Base-by-base conservation (phyloP, 2,888 invertebrate species). In the Drosophila mercatorum region DNA sequence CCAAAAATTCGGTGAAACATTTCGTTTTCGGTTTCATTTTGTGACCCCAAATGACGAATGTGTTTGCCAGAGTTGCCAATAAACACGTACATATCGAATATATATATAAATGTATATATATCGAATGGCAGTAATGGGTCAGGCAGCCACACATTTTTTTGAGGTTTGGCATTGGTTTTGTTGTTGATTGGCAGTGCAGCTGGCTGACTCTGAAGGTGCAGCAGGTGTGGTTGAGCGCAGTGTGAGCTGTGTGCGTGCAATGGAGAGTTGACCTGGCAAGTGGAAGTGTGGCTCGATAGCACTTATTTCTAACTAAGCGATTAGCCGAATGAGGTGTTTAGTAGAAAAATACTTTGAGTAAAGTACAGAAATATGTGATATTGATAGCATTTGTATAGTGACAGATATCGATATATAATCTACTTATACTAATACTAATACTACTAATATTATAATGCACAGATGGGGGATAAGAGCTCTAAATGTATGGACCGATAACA, bases 81-180 rank as follows among this genome's bases (percentile, higher is more conserved):
- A 81, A 87, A 75, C 89, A 89, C 89, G 83, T 83, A 75, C 81
- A 51, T 73, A 65, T 51, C 75, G 55, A 62, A 52, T 56, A 36
- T 26, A 22, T 22, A 26, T 46, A 14, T 47, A 41, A n/a, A 41
- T n/a, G 51, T 52, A 26, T 68, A 10, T 52, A 55, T 53, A 70
- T 73, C 77, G 81, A 80, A 76, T 77, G 73, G 61, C 82, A 72
- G 74, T 72, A 81, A 81, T 72, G 75, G 88, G 72, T 67, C 75
- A 57, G 49, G 71, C 49, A 47, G 53, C 5, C 41, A 57, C 51
- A 49, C 38, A 43, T 46, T 52, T 63, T 31, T 31, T 49, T 65
- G 56, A 41, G 77, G 57, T 71, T 60, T 66, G 49, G 65, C 77
- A 61, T 65, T 71, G 64, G 47, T 12, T 63, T 57, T 17, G 36